A percentile compares a stretch with the other conserved stretches of the same genome.
Evolutionary conservation across 2,113 vertebrate genomes (phyloP).

Genomic region (Barnardius zonarius): DNA sequence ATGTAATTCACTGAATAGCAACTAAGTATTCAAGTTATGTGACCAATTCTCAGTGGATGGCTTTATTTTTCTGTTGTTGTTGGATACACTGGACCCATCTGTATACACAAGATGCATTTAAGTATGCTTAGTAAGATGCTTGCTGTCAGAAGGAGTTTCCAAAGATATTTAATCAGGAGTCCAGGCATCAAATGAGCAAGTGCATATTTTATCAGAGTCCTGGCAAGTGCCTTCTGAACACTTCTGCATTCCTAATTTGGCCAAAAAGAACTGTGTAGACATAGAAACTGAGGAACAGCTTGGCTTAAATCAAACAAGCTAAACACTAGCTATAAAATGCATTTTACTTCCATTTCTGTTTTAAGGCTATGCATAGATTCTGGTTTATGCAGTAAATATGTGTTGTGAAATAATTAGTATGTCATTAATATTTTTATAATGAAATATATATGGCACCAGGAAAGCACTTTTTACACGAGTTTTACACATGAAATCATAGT

Average conservation of each 20-base stretch:
- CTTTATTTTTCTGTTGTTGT: slow-evolving; percentile 18
- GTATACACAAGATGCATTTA: neutral
- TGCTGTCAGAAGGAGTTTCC: neutral
- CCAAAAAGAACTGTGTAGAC: neutral
- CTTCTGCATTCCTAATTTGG: neutral
- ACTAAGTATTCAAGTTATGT: neutral
- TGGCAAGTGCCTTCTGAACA: neutral
- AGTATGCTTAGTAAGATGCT: neutral
- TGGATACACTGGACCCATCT: neutral
- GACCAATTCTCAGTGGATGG: neutral
- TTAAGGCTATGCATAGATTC: neutral
- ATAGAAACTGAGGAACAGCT: neutral
- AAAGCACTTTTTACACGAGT: neutral
- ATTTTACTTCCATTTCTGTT: neutral
- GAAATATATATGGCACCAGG: neutral
- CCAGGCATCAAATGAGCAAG: neutral
- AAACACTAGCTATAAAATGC: neutral
- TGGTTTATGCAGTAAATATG: neutral
- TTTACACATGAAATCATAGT: neutral
- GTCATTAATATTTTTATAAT: neutral
- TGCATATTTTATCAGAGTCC: neutral
- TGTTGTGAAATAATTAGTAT: neutral
- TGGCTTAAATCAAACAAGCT: neutral
- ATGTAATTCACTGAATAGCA: neutral
- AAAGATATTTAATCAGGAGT: neutral